Evolutionary conservation across 2,888 invertebrate genomes (phyloP).

Genomic region (Euzetes globulus): DNA sequence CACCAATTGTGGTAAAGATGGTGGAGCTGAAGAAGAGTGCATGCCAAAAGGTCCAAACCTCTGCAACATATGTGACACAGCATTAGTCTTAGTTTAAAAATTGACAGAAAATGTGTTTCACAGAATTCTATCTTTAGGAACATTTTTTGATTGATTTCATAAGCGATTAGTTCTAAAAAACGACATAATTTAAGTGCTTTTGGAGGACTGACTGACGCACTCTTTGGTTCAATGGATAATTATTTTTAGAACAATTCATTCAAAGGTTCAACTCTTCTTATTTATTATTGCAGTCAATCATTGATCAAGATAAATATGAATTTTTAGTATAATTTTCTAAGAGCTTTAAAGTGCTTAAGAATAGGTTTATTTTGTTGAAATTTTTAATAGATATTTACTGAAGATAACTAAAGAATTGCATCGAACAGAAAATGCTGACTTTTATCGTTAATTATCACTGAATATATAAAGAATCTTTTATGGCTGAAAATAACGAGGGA

Average conservation of each 20-base stretch:
- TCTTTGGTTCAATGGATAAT: too few species aligned
- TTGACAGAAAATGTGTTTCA: conserved; percentile 42
- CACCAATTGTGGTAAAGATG: conserved; percentile 81
- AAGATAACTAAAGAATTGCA: too few species aligned
- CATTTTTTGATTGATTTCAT: not conserved
- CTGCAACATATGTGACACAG: conserved; percentile 42
- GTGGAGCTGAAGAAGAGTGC: conserved; percentile 79
- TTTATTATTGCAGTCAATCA: not conserved
- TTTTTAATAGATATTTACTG: too few species aligned
- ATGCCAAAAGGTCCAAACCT: conserved; percentile 74
- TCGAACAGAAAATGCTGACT: too few species aligned
- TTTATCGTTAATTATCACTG: too few species aligned
- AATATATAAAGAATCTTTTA: too few species aligned
- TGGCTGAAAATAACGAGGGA: too few species aligned
- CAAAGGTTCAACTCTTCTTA: not conserved
- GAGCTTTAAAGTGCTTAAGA: too few species aligned
- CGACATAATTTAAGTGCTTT: not conserved
- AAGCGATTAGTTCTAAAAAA: not conserved
- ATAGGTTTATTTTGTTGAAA: too few species aligned
- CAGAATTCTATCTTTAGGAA: not conserved
- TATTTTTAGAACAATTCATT: not conserved
- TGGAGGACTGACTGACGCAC: not conserved
- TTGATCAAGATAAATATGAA: not conserved
- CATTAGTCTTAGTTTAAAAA: not conserved
- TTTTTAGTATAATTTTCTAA: too few species aligned